These are phyloP conservation scores for Drosophila sturtevanti DNA, from an alignment of 1,140 invertebrate genomes.

Conservation along the genomic window DNA sequence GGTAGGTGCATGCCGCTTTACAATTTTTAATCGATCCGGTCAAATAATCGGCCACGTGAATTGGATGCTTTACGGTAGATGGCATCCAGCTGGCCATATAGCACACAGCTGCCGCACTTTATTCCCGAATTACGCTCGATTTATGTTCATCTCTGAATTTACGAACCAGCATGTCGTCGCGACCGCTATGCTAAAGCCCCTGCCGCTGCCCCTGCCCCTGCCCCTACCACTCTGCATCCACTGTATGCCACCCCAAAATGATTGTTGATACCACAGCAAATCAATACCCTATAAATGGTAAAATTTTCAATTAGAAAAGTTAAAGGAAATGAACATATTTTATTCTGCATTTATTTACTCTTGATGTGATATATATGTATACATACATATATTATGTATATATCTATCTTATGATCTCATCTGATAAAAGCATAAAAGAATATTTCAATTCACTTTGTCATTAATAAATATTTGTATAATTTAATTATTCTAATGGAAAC, in stretches of 20 bases:
- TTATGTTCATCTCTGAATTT: conserved; percentile 79
- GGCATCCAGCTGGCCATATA: conserved; percentile 32
- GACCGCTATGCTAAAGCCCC: background rate
- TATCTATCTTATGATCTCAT: no score
- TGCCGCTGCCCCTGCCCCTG: no score
- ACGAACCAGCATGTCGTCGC: conserved; percentile 53
- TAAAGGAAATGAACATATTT: no score
- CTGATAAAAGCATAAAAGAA: background rate
- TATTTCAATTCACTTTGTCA: background rate
- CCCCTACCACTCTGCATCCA: background rate
- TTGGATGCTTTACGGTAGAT: background rate
- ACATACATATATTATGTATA: no score
- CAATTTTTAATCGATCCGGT: conserved; percentile 73
- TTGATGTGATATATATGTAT: no score
- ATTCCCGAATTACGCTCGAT: conserved; percentile 73
- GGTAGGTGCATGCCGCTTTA: conserved; percentile 44
- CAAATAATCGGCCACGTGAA: conserved; percentile 32
- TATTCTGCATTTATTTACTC: no score
- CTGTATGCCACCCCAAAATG: background rate
- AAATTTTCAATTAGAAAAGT: no score
- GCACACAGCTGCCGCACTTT: conserved; percentile 64
- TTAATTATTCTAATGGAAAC: background rate
- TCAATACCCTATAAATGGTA: background rate
- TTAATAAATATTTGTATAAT: background rate
- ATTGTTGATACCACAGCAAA: conserved; percentile 1